Conservation (phyloP, 2,113 vertebrate species). For the Cheirogaleus medius region DNA sequence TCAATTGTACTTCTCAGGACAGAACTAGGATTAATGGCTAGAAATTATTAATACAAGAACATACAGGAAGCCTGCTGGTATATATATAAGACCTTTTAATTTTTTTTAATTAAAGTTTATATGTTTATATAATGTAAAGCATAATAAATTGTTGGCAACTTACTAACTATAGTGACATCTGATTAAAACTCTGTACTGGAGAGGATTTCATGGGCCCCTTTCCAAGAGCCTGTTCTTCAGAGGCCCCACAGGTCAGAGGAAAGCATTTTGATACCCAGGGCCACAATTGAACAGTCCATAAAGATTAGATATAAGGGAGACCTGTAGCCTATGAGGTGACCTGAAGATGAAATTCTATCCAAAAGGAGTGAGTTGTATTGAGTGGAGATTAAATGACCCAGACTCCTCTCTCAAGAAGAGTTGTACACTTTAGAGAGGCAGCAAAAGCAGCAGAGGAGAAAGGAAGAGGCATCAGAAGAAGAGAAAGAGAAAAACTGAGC, state of each 20-base stretch:
- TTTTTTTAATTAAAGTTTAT: not conserved
- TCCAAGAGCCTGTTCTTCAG: not conserved
- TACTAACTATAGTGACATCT: not conserved
- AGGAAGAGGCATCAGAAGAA: not conserved
- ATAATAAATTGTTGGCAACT: not conserved
- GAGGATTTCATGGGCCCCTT: not conserved
- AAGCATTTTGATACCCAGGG: not conserved
- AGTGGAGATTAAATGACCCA: not conserved
- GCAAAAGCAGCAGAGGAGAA: not conserved
- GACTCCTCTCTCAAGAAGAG: not conserved
- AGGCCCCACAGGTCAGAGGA: not conserved
- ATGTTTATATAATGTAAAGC: not conserved
- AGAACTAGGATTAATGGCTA: not conserved
- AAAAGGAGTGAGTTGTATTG: not conserved
- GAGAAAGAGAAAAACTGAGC: not conserved
- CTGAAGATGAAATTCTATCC: not conserved
- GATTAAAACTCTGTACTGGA: not conserved
- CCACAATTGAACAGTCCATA: not conserved
- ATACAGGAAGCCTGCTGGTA: not conserved
- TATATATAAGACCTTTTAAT: not conserved
- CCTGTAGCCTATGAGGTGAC: not conserved
- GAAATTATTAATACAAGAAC: conserved; percentile 1
- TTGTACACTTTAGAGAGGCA: conserved; percentile 4
- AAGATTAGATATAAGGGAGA: not conserved
- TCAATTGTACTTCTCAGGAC: not conserved